Conservation (phyloP, 1,140 invertebrate species). For the Mycetomoellerius zeteki region DNA sequence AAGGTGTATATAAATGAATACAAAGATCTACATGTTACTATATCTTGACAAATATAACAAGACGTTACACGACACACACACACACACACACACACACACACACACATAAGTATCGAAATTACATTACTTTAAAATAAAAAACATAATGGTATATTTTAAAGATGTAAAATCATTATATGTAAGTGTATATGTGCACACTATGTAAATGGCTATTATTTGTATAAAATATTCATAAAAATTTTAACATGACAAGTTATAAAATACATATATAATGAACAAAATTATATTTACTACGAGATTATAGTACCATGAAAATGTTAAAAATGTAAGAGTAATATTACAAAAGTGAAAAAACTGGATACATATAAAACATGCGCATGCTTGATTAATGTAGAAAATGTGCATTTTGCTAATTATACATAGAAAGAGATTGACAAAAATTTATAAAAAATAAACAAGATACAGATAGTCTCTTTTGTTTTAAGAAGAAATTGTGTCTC, state of each 20-base stretch:
- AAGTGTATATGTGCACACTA: neutral
- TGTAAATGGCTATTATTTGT: slow-evolving; percentile 14
- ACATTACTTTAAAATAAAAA: slow-evolving; percentile 35
- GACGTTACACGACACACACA: too few relatives aligned
- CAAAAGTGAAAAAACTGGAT: slow-evolving; percentile 27
- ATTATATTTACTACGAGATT: slow-evolving; percentile 18
- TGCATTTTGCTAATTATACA: slow-evolving; percentile 40
- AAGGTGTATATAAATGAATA: slow-evolving; percentile 63
- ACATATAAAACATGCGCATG: slow-evolving; percentile 42
- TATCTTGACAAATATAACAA: slow-evolving; percentile 13
- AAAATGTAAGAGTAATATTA: slow-evolving; percentile 13
- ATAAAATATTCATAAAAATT: neutral
- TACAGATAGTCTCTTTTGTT: neutral
- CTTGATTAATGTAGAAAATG: slow-evolving; percentile 20
- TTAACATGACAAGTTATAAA: slow-evolving; percentile 13
- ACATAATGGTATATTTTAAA: neutral
- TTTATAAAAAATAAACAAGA: slow-evolving; percentile 22
- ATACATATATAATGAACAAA: slow-evolving; percentile 5
- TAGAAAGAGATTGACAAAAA: neutral
- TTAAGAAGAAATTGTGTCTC: neutral
- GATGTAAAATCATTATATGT: neutral
- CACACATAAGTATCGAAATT: neutral
- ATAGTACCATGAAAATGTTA: neutral
- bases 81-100: too few relatives aligned
- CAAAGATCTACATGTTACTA: slow-evolving; percentile 36